Evolutionary conservation across 2,888 invertebrate genomes (phyloP), one percentile per base, ranked within the genome.

Genomic region (Limnephilus auricula): DNA sequence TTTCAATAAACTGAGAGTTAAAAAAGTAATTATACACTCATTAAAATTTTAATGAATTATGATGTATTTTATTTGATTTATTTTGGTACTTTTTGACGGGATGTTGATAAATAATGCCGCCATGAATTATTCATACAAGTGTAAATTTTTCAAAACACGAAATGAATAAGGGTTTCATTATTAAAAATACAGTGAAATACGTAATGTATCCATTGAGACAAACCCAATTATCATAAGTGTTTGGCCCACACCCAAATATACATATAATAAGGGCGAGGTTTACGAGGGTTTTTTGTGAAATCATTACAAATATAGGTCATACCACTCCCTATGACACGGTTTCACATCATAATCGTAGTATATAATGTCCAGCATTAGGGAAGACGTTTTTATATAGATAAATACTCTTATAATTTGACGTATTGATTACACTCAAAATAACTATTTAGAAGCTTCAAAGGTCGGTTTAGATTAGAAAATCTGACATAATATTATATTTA

Each of bases 171-270:
- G 30, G 25, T 78, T 88, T 88, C 50, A 34, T 45, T 34, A 88
- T 32, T 78, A n/a, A 50, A n/a, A 88, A 45, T 88, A 82, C 32
- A 80, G 32, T 80, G 80, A 80, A 80, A 80, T 31, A 80, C 32
- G n/a, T n/a, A 18, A 15, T 65, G 84, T 80, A 31, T 84, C 84
- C 84, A n/a, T 84, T 84, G 84, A 84, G 84, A 84, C 40, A 84
- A 82, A 32, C n/a, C n/a, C 34, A 89, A 90, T 90, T 83, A 83
- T 45, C 45, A 90, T 90, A 84, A 84, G 90, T 83, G 50, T 83
- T 90, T 31, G 25, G n/a, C 18, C 50, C 90, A 90, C 65, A 30
- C 50, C 45, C 90, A 45, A 79, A 34, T 83, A 83, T 31, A 65
- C 6, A 10, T 31, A 65, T 15, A 10, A 32, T 13, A 65, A 31